Conservation (phyloP, 2,797 vertebrate species). For the Steatocranus sp. region DNA sequence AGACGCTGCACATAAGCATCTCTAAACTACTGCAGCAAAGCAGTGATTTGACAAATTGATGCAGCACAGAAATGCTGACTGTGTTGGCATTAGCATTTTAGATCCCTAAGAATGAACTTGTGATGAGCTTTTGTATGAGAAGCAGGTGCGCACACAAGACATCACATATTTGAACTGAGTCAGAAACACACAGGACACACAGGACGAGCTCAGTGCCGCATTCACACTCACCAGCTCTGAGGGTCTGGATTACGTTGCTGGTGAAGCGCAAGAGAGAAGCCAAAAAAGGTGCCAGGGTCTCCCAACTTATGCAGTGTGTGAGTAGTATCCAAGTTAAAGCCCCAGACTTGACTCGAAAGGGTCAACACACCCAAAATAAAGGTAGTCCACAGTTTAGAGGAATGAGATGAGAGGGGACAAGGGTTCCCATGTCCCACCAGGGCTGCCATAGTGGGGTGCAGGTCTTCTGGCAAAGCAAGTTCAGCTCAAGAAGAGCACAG, state of each 20-base stretch:
- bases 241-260: conserved; percentile 82
- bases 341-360: conserved; percentile 25
- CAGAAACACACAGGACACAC: conserved; percentile 8
- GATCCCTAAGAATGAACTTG: neutral
- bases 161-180: neutral
- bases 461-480: conserved; percentile 45
- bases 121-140: neutral
- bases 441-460: conserved; percentile 60
- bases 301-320: conserved; percentile 85
- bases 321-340: conserved; percentile 89
- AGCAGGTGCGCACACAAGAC: neutral
- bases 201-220: conserved; percentile 11
- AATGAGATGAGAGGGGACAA: conserved; percentile 19
- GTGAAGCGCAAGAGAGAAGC: conserved; percentile 90
- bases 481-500: conserved; percentile 28
- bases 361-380: conserved; percentile 59
- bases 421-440: conserved; percentile 29
- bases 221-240: conserved; percentile 86
- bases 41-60: conserved; percentile 37
- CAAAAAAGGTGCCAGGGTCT: conserved; percentile 84
- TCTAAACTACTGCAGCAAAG: conserved; percentile 14
- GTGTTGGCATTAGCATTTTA: neutral
- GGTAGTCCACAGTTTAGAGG: conserved; percentile 33
- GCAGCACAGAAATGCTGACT: conserved; percentile 20
- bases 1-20: conserved; percentile 10